Percentiles rank a stretch among this genome's conserved stretches.
These are phyloP conservation scores for Rhinoraja longicauda DNA, from an alignment of 2,797 vertebrate genomes.

Conservation along the genomic window DNA sequence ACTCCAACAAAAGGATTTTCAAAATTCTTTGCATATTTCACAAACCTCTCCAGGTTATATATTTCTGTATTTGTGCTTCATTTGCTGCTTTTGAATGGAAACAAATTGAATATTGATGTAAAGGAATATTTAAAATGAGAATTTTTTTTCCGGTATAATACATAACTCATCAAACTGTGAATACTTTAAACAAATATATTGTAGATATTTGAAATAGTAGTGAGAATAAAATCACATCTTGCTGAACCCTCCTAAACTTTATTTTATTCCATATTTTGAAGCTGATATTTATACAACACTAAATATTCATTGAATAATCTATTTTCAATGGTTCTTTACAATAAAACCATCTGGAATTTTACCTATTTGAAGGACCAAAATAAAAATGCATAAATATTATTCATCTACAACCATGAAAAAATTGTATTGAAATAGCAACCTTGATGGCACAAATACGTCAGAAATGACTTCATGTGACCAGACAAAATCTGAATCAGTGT, in stretches of 20 bases:
- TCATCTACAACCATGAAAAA: not conserved
- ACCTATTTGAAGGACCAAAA: not conserved
- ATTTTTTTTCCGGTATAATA: not conserved
- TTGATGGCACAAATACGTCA: no score
- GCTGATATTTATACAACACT: not conserved
- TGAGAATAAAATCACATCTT: not conserved
- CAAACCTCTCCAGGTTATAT: not conserved
- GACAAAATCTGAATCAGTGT: no score
- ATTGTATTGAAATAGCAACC: no score
- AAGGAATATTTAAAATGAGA: not conserved
- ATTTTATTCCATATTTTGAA: not conserved
- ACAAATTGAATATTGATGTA: not conserved
- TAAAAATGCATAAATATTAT: not conserved
- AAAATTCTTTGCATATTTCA: not conserved
- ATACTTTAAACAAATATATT: no score
- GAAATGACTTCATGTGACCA: no score
- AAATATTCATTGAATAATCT: not conserved
- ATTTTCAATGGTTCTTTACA: not conserved
- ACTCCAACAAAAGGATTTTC: not conserved
- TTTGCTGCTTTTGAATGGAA: not conserved
- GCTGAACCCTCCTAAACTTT: not conserved
- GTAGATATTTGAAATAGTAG: not conserved
- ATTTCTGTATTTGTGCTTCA: slow-evolving; percentile 11
- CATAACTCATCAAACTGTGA: not conserved
- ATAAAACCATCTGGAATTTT: not conserved